Percentiles rank a stretch among this genome's conserved stretches.
These are phyloP conservation scores for Machaerirhynchus nigripectus DNA, from an alignment of 2,113 vertebrate species.

Conservation along the genomic window DNA sequence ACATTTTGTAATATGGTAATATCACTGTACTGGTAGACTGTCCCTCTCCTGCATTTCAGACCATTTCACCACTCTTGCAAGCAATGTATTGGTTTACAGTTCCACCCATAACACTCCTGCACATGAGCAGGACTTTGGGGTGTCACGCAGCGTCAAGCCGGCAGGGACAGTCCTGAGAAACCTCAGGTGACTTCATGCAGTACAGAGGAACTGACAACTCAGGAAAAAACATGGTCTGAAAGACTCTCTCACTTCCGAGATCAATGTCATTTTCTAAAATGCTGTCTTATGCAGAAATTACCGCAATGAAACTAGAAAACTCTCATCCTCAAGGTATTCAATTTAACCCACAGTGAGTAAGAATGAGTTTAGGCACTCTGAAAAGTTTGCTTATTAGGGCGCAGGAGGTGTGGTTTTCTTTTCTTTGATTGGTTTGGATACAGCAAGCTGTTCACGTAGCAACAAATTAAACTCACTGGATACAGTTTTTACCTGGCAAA, in stretches of 20 bases:
- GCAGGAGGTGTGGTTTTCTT: neutral
- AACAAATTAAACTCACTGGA: neutral
- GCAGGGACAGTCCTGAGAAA: neutral
- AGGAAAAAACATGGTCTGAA: neutral
- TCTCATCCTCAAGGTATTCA: neutral
- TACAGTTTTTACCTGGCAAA: constrained; percentile 82
- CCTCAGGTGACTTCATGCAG: neutral
- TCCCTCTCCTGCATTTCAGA: neutral
- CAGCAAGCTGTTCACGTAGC: fast-evolving
- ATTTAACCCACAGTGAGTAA: neutral
- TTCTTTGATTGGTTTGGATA: neutral
- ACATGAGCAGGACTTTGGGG: neutral
- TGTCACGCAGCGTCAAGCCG: neutral
- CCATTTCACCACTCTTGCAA: neutral
- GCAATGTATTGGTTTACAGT: neutral
- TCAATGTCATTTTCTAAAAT: neutral
- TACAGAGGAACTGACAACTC: neutral
- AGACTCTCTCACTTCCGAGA: neutral
- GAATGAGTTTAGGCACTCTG: neutral
- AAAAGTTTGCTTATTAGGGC: neutral
- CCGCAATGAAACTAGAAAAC: neutral
- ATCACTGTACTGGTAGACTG: neutral
- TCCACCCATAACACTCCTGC: neutral
- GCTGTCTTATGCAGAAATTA: neutral
- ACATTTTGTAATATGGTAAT: neutral